phyloP scores from a whole-genome alignment of 2,113 vertebrate genomes.

The Hippopotamus amphibius region DNA sequence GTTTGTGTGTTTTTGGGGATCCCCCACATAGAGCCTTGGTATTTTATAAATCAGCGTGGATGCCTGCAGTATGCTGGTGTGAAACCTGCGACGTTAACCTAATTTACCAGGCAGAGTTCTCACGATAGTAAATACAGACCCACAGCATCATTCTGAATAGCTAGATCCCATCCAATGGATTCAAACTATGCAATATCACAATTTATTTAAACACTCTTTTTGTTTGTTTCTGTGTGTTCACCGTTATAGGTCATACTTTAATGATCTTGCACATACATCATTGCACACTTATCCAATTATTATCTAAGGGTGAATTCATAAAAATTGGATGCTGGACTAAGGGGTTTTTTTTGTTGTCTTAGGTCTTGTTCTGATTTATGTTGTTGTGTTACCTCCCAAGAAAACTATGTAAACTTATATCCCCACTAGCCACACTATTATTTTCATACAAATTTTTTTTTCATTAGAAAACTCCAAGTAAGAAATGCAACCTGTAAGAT shows the following conservation, averaged over 20 bases:
- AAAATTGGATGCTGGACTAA: background rate
- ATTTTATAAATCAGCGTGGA: no score
- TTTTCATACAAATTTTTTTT: background rate
- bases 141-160: fast-evolving
- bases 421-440: background rate
- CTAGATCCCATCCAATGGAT: fast-evolving
- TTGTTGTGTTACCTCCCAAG: background rate
- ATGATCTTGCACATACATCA: background rate
- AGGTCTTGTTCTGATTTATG: background rate
- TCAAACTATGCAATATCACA: background rate
- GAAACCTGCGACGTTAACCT: fast-evolving
- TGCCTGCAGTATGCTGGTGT: fast-evolving
- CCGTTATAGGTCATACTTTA: no score
- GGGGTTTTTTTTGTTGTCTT: background rate
- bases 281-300: conserved; percentile 24
- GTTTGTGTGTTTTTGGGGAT: fast-evolving
- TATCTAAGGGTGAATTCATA: conserved; percentile 43
- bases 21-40: fast-evolving
- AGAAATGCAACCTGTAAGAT: background rate
- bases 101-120: fast-evolving
- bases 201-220: no score
- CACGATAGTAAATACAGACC: fast-evolving
- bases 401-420: background rate
- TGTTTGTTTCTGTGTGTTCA: no score
- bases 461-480: background rate